Percentiles rank a stretch among this genome's conserved stretches.
Conservation (phyloP, 1,140 invertebrate species). For the Agrypnia vestita region DNA sequence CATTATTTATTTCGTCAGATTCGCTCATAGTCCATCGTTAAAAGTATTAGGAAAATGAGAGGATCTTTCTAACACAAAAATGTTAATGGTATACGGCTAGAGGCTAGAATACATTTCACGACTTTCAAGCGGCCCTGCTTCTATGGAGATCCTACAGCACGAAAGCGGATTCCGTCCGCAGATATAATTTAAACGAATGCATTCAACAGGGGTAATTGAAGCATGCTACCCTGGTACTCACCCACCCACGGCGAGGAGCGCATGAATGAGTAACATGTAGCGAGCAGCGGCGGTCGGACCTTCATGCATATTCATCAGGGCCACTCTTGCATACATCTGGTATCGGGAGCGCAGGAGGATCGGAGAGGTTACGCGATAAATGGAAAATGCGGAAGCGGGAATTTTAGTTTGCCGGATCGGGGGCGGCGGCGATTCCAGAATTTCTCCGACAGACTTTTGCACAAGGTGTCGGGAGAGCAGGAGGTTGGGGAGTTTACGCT, state of each 20-base stretch:
- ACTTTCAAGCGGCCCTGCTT: constrained; percentile 15
- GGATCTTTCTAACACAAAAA: too few species aligned
- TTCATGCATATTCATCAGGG: constrained; percentile 45
- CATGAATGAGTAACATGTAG: constrained; percentile 38
- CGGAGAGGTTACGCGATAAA: constrained; percentile 38
- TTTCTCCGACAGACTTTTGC: constrained; percentile 13
- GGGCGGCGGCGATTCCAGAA: too few species aligned
- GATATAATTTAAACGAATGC: constrained; percentile 45
- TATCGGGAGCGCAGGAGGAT: constrained; percentile 31
- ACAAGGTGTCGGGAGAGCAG: neutral
- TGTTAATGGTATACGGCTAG: neutral
- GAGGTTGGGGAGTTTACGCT: neutral
- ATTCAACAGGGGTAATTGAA: constrained; percentile 44
- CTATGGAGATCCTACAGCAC: constrained; percentile 20
- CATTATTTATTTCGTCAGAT: too few species aligned
- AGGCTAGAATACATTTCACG: constrained; percentile 22
- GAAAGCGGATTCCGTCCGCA: constrained; percentile 23
- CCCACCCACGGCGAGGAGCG: constrained; percentile 2
- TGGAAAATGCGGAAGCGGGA: constrained; percentile 30
- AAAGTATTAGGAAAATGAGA: too few species aligned
- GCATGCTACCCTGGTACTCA: constrained; percentile 26
- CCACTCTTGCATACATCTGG: constrained; percentile 44
- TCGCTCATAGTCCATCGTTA: too few species aligned
- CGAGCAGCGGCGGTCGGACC: constrained; percentile 22
- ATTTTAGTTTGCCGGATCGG: constrained; percentile 6